Evolutionary conservation across 2,888 invertebrate species (phyloP).

Genomic region (Synergus japonicus): DNA sequence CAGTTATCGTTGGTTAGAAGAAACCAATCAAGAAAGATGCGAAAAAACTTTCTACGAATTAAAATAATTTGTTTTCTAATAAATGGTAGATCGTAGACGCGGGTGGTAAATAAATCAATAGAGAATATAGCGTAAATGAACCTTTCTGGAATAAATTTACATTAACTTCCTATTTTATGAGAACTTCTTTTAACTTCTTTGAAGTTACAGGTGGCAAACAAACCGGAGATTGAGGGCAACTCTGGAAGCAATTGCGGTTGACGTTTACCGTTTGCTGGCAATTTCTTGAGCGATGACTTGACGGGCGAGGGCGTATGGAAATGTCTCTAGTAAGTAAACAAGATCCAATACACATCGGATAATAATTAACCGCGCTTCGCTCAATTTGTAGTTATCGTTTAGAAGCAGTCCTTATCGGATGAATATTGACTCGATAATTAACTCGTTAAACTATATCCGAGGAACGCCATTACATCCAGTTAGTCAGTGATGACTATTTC

Average conservation of each 20-base stretch:
- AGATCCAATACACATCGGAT: slow-evolving; percentile 8
- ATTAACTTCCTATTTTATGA: background rate
- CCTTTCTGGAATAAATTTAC: background rate
- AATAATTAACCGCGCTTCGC: slow-evolving; percentile 29
- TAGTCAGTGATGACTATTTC: background rate
- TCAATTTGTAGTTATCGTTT: slow-evolving; percentile 35
- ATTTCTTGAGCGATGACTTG: slow-evolving; percentile 13
- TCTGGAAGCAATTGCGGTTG: slow-evolving; percentile 15
- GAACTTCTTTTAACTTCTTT: background rate
- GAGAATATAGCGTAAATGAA: background rate
- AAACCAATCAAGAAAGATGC: too few relatives aligned
- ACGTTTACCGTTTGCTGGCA: slow-evolving; percentile 1
- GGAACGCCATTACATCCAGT: background rate
- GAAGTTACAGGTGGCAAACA: background rate
- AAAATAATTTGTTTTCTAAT: background rate
- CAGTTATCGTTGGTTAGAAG: too few relatives aligned
- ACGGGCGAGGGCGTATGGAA: slow-evolving; percentile 19
- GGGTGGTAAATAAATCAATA: background rate
- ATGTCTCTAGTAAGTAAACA: slow-evolving; percentile 26
- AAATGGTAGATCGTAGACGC: background rate
- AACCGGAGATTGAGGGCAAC: slow-evolving; percentile 25
- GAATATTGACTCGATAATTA: slow-evolving; percentile 30
- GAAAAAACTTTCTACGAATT: background rate
- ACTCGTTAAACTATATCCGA: slow-evolving; percentile 29
- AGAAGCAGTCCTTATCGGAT: slow-evolving; percentile 1